Percentiles rank a stretch among this genome's conserved stretches.
Conservation (phyloP, 2,113 vertebrate species). For the Stegastes partitus region DNA sequence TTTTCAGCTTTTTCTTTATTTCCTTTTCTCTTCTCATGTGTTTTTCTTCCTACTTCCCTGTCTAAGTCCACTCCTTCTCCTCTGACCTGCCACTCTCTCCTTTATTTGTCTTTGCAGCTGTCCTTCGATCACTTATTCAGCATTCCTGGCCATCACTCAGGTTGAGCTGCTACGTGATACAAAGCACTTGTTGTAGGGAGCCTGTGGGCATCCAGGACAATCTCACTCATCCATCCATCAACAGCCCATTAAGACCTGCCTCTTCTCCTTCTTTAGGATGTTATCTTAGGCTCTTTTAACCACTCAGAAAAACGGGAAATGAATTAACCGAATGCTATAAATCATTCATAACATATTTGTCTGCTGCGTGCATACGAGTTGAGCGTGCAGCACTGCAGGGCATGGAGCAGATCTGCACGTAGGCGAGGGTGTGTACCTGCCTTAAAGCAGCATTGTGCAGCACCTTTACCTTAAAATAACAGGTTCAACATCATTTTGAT, state of each 20-base stretch:
- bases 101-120: too few relatives aligned
- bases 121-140: neutral
- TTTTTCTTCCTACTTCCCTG: neutral
- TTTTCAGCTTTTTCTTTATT: neutral
- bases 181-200: conserved; percentile 18
- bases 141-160: conserved; percentile 44
- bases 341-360: conserved; percentile 1
- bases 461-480: too few relatives aligned
- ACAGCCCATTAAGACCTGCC: conserved; percentile 21
- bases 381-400: neutral
- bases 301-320: neutral
- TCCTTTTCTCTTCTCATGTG: neutral
- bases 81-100: conserved; percentile 1
- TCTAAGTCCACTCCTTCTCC: too few relatives aligned
- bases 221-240: conserved; percentile 42
- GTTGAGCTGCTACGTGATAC: conserved; percentile 38
- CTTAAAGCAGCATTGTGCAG: too few relatives aligned
- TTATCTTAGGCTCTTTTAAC: conserved; percentile 28
- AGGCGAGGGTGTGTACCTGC: too few relatives aligned
- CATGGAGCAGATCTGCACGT: neutral
- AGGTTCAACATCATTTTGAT: too few relatives aligned
- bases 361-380: neutral
- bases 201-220: conserved; percentile 34
- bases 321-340: neutral
- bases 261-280: conserved; percentile 24